A percentile compares a stretch with the other conserved stretches of the same genome.
These are phyloP conservation scores for Gila orcuttii DNA, from an alignment of 2,113 vertebrate species.

Conservation along the genomic window DNA sequence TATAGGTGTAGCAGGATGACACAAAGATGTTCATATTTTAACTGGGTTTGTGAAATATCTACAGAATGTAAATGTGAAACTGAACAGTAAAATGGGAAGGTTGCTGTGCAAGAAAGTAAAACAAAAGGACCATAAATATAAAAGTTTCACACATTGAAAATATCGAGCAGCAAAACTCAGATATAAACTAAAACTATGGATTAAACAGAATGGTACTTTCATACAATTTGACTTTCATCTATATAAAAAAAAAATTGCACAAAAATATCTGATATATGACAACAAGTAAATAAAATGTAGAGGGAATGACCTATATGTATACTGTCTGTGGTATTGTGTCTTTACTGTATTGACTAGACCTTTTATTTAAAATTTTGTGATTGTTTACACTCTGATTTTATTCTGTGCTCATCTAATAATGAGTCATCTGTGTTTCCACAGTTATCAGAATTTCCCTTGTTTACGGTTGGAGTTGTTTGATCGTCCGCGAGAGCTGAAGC, in stretches of 20 bases:
- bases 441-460: conserved; percentile 90
- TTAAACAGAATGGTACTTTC: background rate
- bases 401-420: background rate
- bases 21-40: background rate
- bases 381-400: background rate
- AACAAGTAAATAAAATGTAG: background rate
- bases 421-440: conserved; percentile 64
- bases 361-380: background rate
- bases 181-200: background rate
- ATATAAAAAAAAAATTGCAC: background rate
- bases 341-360: background rate
- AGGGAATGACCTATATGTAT: background rate
- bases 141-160: background rate
- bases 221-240: background rate
- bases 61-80: background rate
- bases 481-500: conserved; percentile 82
- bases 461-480: conserved; percentile 89
- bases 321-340: background rate
- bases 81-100: background rate
- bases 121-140: background rate
- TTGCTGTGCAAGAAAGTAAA: background rate
- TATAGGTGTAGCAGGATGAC: background rate
- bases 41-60: background rate
- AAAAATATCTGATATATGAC: background rate
- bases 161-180: background rate